A percentile compares a stretch with the other conserved stretches of the same genome.
Evolutionary conservation across 1,140 invertebrate genomes (phyloP).

Genomic region (Steinernema khuongi): DNA sequence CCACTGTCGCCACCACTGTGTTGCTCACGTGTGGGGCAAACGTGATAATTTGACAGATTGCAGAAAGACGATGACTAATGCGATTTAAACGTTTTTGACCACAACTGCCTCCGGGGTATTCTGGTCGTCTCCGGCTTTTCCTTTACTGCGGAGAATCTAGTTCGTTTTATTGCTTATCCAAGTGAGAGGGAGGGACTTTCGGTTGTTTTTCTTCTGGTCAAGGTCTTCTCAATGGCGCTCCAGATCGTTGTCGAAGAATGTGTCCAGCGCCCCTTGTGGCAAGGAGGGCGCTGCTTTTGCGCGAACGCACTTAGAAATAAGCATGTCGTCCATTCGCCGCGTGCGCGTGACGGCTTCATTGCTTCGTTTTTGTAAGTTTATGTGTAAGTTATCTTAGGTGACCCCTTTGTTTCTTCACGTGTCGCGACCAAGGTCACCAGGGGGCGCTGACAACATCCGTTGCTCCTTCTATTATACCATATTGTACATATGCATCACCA

Average conservation of each 20-base stretch:
- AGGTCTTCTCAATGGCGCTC: background rate
- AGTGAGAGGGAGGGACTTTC: slow-evolving; percentile 11
- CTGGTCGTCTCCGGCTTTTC: slow-evolving; percentile 1
- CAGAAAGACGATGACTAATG: background rate
- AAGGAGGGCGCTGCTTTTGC: no score
- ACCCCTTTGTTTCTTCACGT: slow-evolving; percentile 9
- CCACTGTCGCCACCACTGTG: no score
- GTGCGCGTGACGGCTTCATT: background rate
- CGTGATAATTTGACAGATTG: background rate
- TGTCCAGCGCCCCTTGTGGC: no score
- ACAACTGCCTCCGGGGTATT: slow-evolving; percentile 8
- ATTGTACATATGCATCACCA: no score
- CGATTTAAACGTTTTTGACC: background rate
- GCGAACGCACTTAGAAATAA: no score
- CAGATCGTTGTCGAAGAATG: background rate
- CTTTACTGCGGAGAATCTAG: background rate
- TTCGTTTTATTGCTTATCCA: slow-evolving; percentile 1
- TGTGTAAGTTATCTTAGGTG: background rate
- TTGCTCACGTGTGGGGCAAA: no score
- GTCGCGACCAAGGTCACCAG: background rate
- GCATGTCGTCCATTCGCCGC: background rate
- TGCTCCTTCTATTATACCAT: no score
- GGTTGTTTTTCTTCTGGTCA: slow-evolving; percentile 9
- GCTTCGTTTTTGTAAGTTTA: background rate
- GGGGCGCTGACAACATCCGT: background rate